Evolutionary conservation across 2,797 vertebrate genomes (phyloP).

Genomic region (Urocyon cinereoargenteus): DNA sequence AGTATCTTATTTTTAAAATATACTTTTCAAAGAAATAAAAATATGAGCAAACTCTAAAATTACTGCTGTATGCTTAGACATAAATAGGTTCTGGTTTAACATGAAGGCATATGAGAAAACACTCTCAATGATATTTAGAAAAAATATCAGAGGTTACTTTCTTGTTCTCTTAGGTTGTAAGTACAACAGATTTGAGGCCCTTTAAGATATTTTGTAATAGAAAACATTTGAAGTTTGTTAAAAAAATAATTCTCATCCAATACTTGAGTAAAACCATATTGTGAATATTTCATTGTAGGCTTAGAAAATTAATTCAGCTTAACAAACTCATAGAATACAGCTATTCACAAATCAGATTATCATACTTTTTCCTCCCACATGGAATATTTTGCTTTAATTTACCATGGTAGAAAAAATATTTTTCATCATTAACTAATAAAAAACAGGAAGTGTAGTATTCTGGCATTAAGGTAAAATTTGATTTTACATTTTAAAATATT

Average conservation of each 20-base stretch:
- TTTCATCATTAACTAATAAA: conserved; percentile 60
- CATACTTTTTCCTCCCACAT: conserved; percentile 66
- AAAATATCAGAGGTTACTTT: neutral
- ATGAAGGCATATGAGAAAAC: neutral
- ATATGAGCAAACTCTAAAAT: neutral
- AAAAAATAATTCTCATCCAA: conserved; percentile 35
- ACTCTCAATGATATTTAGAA: conserved; percentile 6
- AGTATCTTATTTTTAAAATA: conserved; percentile 23
- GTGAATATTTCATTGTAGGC: conserved; percentile 62
- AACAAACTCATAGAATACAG: conserved; percentile 52
- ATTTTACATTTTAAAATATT: conserved; percentile 55
- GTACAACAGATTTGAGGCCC: conserved; percentile 15
- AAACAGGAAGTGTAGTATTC: conserved; percentile 52
- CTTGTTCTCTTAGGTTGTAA: conserved; percentile 37
- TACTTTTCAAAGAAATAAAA: neutral
- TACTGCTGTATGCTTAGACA: neutral
- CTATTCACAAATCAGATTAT: conserved; percentile 70
- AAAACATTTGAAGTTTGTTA: conserved; percentile 65
- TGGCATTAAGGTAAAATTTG: conserved; percentile 47
- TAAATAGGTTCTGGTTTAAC: conserved; percentile 25
- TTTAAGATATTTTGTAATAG: conserved; percentile 56
- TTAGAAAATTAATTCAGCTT: conserved; percentile 72
- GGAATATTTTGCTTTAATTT: conserved; percentile 69
- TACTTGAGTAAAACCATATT: conserved; percentile 71
- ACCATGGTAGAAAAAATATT: conserved; percentile 62